phyloP scores from a whole-genome alignment of 2,797 vertebrate genomes.

The Pyrrhura leucotis region DNA sequence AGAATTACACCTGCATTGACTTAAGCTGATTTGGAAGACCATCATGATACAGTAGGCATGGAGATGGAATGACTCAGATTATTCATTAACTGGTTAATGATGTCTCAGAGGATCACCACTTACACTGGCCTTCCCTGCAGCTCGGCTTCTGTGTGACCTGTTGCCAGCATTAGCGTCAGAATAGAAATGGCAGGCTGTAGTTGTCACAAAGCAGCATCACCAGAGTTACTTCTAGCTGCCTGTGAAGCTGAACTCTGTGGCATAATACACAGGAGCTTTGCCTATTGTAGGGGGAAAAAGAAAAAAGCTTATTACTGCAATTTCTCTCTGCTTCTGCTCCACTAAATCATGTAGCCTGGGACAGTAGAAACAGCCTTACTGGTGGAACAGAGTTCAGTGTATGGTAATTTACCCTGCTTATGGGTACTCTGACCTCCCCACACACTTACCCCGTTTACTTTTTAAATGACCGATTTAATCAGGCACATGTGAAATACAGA shows the following conservation, averaged over 20 bases:
- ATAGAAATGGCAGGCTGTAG: not conserved
- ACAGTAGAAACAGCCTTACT: not conserved
- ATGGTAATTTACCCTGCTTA: not conserved
- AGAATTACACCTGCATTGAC: not conserved
- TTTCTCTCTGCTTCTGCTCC: not conserved
- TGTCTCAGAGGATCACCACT: not conserved
- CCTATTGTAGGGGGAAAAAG: not conserved
- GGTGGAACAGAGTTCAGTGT: not conserved
- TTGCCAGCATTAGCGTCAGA: rapidly evolving
- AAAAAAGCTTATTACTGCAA: not conserved
- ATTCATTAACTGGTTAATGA: not conserved
- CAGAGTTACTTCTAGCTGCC: not conserved
- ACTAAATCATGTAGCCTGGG: not conserved
- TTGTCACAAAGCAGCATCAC: not conserved
- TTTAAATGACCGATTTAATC: constrained; percentile 27
- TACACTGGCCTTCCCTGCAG: not conserved
- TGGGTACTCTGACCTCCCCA: constrained; percentile 19
- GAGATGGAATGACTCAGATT: not conserved
- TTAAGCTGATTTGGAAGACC: not conserved
- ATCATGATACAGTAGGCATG: not conserved
- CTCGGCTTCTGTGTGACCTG: not conserved
- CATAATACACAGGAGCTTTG: not conserved
- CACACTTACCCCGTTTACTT: constrained; percentile 13
- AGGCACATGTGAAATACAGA: not conserved
- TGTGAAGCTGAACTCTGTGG: not conserved